Percentiles rank a stretch among this genome's conserved stretches.
These are phyloP conservation scores for Eidolon helvum DNA, from an alignment of 2,113 vertebrate species.

Conservation along the genomic window DNA sequence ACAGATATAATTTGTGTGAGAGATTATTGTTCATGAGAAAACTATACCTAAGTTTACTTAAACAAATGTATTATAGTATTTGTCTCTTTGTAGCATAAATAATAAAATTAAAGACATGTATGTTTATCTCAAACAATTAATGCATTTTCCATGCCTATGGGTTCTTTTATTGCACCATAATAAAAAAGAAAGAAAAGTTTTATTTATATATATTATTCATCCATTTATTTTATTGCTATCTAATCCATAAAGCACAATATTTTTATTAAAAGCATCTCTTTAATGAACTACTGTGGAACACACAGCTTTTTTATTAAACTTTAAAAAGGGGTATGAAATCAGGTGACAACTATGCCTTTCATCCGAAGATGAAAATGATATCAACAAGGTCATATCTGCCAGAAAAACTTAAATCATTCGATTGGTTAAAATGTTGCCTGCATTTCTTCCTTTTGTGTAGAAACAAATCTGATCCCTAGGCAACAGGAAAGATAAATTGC, in stretches of 20 bases:
- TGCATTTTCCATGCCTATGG: not conserved
- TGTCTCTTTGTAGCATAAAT: not conserved
- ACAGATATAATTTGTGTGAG: not conserved
- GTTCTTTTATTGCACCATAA: constrained; percentile 56
- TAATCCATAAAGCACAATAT: constrained; percentile 68
- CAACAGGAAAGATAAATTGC: constrained; percentile 6
- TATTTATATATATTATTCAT: constrained; percentile 65
- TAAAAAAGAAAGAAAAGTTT: not conserved
- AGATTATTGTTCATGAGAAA: not conserved
- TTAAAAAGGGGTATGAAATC: constrained; percentile 56
- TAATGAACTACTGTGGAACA: constrained; percentile 62
- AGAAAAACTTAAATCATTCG: constrained; percentile 42
- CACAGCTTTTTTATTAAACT: constrained; percentile 67
- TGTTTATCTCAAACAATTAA: not conserved
- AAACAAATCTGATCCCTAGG: not conserved
- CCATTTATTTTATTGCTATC: constrained; percentile 45
- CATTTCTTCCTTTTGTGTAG: not conserved
- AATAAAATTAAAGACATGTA: not conserved
- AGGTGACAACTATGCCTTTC: constrained; percentile 60
- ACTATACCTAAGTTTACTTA: not conserved
- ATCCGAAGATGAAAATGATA: constrained; percentile 8
- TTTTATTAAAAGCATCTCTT: constrained; percentile 46
- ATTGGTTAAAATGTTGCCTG: constrained; percentile 34
- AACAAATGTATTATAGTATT: not conserved
- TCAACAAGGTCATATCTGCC: constrained; percentile 56